Conservation (phyloP, 1,140 invertebrate species). For the Aporrectodea caliginosa region DNA sequence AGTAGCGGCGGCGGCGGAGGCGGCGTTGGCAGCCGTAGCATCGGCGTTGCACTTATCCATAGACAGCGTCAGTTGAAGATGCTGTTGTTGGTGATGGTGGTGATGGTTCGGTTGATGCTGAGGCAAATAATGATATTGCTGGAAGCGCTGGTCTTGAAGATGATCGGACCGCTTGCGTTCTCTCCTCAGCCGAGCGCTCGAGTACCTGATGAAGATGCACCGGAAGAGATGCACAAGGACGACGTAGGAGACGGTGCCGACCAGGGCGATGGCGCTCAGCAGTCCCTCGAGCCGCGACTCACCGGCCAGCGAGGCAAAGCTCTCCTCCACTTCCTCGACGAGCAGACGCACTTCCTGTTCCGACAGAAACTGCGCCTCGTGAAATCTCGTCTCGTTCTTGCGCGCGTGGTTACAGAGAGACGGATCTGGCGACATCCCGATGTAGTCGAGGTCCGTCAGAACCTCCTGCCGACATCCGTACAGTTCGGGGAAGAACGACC, state of each 20-base stretch:
- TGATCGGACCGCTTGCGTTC: constrained; percentile 2
- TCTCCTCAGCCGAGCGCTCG: background rate
- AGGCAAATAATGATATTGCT: constrained; percentile 1
- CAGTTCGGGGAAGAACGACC: constrained; percentile 29
- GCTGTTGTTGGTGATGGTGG: background rate
- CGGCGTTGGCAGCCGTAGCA: background rate
- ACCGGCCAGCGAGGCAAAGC: background rate
- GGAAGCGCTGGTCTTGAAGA: background rate
- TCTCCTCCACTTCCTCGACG: background rate
- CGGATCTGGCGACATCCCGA: constrained; percentile 23
- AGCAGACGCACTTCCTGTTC: constrained; percentile 9
- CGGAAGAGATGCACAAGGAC: constrained; percentile 8
- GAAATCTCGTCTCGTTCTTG: constrained; percentile 29
- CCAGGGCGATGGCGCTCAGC: constrained; percentile 11
- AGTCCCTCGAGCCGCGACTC: constrained; percentile 3
- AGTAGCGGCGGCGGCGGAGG: background rate
- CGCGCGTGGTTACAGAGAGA: constrained; percentile 29
- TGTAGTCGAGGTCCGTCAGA: constrained; percentile 29
- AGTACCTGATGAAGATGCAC: constrained; percentile 15
- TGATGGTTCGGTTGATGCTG: background rate
- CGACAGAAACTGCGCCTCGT: constrained; percentile 18
- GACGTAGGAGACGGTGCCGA: constrained; percentile 11
- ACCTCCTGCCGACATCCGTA: constrained; percentile 30
- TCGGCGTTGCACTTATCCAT: background rate
- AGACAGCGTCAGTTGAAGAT: background rate